Conservation (phyloP, 1,140 invertebrate species). For the Tribolium madens region DNA sequence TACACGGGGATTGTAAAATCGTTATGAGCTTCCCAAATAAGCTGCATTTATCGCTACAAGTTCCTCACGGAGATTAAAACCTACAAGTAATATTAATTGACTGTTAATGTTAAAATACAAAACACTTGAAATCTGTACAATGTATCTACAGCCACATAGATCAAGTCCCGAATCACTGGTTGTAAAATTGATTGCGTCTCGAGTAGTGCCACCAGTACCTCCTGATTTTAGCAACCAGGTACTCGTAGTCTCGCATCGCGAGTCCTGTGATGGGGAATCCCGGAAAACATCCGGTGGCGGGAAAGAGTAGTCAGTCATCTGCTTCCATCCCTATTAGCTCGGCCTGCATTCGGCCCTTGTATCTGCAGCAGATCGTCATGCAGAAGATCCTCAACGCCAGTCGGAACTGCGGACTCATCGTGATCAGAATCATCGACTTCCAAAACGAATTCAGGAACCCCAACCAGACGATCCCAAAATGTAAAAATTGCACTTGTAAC, state of each 20-base stretch:
- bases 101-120: conserved; percentile 41
- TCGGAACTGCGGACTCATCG: conserved; percentile 91
- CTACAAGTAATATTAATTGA: conserved; percentile 45
- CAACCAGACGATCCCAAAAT: conserved; percentile 94
- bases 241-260: conserved; percentile 63
- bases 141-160: conserved; percentile 36
- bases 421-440: conserved; percentile 91
- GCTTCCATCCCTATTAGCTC: conserved; percentile 86
- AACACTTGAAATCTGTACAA: conserved; percentile 39
- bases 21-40: conserved; percentile 35
- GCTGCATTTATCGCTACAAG: too few relatives aligned
- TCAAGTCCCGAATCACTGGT: conserved; percentile 16
- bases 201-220: conserved; percentile 59
- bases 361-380: conserved; percentile 88
- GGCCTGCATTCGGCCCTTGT: conserved; percentile 81
- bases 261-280: conserved; percentile 61
- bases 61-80: conserved; percentile 33
- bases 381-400: conserved; percentile 88
- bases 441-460: conserved; percentile 94
- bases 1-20: conserved; percentile 31
- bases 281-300: conserved; percentile 53
- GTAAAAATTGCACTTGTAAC: conserved; percentile 84
- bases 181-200: conserved; percentile 31
- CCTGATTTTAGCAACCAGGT: conserved; percentile 59
- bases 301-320: conserved; percentile 73